Percentiles rank a stretch among this genome's conserved stretches.
Evolutionary conservation across 2,113 vertebrate species (phyloP).

Genomic region (Aldabrachelys gigantea): DNA sequence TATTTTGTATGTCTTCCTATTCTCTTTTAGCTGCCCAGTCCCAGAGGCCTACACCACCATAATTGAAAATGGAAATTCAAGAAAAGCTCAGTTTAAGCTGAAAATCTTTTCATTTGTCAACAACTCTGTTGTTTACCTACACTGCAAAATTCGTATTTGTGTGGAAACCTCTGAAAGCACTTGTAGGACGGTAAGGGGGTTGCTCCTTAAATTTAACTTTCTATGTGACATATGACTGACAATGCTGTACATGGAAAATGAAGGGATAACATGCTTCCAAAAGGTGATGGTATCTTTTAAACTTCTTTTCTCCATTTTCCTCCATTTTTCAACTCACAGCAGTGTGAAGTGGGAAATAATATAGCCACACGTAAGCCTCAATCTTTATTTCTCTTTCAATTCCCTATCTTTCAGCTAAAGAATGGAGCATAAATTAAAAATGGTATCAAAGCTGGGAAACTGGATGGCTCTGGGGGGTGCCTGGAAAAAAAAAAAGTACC

Average conservation of each 20-base stretch:
- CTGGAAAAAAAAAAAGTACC: background rate
- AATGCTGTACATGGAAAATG: background rate
- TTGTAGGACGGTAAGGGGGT: slow-evolving; percentile 84
- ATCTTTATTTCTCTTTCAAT: background rate
- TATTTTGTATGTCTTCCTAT: background rate
- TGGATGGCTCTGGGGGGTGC: background rate
- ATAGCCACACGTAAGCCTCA: background rate
- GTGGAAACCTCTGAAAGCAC: slow-evolving; percentile 70
- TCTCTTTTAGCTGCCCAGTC: slow-evolving; percentile 83
- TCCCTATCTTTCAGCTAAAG: background rate
- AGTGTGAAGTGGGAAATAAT: background rate
- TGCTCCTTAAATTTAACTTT: background rate
- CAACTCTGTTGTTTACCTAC: slow-evolving; percentile 86
- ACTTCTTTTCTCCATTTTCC: background rate
- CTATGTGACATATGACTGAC: too few relatives aligned
- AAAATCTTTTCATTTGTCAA: slow-evolving; percentile 87
- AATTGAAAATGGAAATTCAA: slow-evolving; percentile 86
- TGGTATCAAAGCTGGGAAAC: background rate
- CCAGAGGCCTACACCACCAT: slow-evolving; percentile 79
- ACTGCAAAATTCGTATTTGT: slow-evolving; percentile 89
- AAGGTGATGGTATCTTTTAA: background rate
- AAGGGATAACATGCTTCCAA: background rate
- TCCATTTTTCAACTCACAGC: background rate
- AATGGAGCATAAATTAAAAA: background rate
- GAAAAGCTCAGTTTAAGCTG: slow-evolving; percentile 84